Percentiles rank a stretch among this genome's conserved stretches.
Evolutionary conservation across 2,888 invertebrate species (phyloP).

Genomic region (Drosophila pullipes): DNA sequence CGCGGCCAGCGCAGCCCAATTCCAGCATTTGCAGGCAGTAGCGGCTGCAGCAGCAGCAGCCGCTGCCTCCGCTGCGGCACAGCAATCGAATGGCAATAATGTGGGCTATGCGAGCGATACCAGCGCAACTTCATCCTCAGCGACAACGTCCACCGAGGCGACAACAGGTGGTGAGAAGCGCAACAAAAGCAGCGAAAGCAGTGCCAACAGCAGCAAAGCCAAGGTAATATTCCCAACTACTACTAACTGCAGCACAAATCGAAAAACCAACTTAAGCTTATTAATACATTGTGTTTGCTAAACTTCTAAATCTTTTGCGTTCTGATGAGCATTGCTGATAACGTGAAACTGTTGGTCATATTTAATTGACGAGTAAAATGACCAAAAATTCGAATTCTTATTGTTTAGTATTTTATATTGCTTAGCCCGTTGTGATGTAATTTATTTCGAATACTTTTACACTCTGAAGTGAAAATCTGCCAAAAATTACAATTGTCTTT

Average conservation of each 20-base stretch:
- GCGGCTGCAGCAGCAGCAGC: slow-evolving; percentile 54
- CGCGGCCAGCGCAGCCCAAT: slow-evolving; percentile 67
- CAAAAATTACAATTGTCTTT: not conserved
- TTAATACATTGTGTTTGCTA: not conserved
- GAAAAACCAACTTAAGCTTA: not conserved
- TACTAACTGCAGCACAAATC: not conserved
- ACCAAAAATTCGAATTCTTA: not conserved
- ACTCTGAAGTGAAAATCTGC: not conserved
- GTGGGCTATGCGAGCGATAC: slow-evolving; percentile 73
- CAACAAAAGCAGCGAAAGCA: slow-evolving; percentile 87
- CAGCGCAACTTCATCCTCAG: slow-evolving; percentile 73
- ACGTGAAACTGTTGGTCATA: not conserved
- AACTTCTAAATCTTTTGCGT: not conserved
- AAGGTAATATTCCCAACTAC: slow-evolving; percentile 85
- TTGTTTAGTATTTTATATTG: not conserved
- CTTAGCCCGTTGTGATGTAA: not conserved
- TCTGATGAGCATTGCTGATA: not conserved
- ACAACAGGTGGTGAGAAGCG: slow-evolving; percentile 62
- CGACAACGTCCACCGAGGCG: slow-evolving; percentile 70
- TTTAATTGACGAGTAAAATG: not conserved
- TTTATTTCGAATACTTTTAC: not conserved
- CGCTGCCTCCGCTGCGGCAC: slow-evolving; percentile 30
- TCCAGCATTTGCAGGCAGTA: slow-evolving; percentile 66
- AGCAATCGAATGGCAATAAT: slow-evolving; percentile 69
- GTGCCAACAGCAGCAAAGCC: slow-evolving; percentile 83